These are phyloP conservation scores for Drosophila diplacantha DNA, from an alignment of 2,888 invertebrate species.

Conservation along the genomic window DNA sequence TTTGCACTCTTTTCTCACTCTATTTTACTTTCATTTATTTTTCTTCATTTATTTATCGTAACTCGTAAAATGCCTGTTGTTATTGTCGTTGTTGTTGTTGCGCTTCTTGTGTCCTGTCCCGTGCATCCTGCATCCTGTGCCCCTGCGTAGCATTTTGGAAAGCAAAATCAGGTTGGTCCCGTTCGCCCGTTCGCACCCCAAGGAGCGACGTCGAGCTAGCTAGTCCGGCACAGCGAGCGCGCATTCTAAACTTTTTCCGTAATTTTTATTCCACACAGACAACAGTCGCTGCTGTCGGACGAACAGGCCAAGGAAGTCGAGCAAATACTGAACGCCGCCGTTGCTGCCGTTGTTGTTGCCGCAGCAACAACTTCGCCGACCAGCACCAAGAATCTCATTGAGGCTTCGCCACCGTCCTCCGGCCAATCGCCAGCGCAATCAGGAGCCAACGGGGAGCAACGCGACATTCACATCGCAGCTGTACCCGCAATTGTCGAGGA, in stretches of 20 bases:
- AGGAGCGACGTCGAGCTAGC: too few relatives aligned
- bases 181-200: slow-evolving; percentile 4
- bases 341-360: slow-evolving; percentile 74
- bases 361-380: slow-evolving; percentile 73
- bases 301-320: slow-evolving; percentile 94
- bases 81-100: slow-evolving; percentile 34
- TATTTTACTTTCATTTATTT: slow-evolving; percentile 38
- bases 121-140: slow-evolving; percentile 31
- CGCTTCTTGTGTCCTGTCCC: slow-evolving; percentile 43
- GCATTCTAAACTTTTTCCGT: slow-evolving; percentile 7
- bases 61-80: slow-evolving; percentile 41
- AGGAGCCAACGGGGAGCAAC: slow-evolving; percentile 31
- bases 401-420: slow-evolving; percentile 50
- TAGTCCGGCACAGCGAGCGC: not conserved
- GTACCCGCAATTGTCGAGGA: slow-evolving; percentile 36
- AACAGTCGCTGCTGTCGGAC: slow-evolving; percentile 89
- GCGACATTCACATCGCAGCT: slow-evolving; percentile 52
- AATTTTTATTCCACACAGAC: slow-evolving; percentile 78
- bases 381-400: slow-evolving; percentile 74
- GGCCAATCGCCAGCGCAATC: slow-evolving; percentile 29
- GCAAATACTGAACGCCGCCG: slow-evolving; percentile 84
- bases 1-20: slow-evolving; percentile 36
- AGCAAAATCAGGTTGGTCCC: slow-evolving; percentile 88
- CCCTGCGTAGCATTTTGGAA: slow-evolving; percentile 85
- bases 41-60: slow-evolving; percentile 24